phyloP scores from a whole-genome alignment of 2,888 invertebrate genomes.

The Campoplex capitator region DNA sequence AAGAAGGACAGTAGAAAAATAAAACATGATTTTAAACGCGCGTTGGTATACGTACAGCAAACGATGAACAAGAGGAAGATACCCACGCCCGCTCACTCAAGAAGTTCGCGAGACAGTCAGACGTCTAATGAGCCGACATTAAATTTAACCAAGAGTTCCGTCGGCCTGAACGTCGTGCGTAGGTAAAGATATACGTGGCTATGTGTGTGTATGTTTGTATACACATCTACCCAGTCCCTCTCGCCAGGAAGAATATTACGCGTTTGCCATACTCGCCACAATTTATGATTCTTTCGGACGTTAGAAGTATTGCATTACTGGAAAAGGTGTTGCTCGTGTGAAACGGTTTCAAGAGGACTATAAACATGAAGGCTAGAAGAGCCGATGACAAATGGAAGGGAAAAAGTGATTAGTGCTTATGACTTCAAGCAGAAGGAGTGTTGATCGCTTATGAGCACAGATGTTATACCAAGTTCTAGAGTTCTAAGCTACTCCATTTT shows the following conservation, averaged over 20 bases:
- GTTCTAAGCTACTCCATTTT: not conserved
- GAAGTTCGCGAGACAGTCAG: constrained; percentile 66
- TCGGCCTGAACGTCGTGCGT: constrained; percentile 56
- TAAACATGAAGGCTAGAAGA: constrained; percentile 7
- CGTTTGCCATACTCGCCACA: constrained; percentile 39
- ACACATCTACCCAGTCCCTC: constrained; percentile 12
- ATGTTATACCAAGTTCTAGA: not conserved
- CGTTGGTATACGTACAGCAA: constrained; percentile 31
- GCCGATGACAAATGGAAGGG: constrained; percentile 61
- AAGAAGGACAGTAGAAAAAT: constrained; percentile 16
- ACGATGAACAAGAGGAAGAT: constrained; percentile 51
- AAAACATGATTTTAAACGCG: constrained; percentile 48
- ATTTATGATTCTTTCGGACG: constrained; percentile 53
- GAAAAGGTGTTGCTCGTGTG: constrained; percentile 46
- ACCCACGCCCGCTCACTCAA: constrained; percentile 68
- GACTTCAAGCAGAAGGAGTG: not conserved
- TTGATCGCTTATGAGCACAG: too few species aligned
- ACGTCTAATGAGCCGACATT: constrained; percentile 70
- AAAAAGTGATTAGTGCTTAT: constrained; percentile 57
- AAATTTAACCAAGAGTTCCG: constrained; percentile 69
- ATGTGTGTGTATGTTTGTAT: not conserved
- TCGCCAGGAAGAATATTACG: constrained; percentile 63
- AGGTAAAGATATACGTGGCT: constrained; percentile 62
- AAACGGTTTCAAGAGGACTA: constrained; percentile 20
- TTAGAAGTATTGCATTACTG: constrained; percentile 31